Evolutionary conservation across 2,888 invertebrate genomes (phyloP), one percentile per base, ranked within the genome.

Genomic region (Athetis lepigone): DNA sequence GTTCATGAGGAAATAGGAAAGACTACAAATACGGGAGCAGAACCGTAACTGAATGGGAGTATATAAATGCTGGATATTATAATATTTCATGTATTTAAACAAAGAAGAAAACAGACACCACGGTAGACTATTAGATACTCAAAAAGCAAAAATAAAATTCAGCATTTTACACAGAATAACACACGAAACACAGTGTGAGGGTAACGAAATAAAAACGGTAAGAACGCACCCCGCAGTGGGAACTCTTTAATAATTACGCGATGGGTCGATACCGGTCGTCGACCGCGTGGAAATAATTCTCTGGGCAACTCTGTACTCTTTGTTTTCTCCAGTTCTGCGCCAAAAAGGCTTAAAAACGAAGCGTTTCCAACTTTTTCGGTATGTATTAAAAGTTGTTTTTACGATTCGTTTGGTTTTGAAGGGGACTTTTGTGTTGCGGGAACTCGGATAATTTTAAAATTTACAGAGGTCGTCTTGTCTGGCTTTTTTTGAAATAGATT

Each of bases 231-330:
- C 47, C 66, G 66, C 71, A 42, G 61, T 45, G 57, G 46, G 57
- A 73, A 74, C 76, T 81, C 78, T 83, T 85, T 81, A 86, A 85
- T 85, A 85, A 86, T 86, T 84, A 82, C 80, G 80, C 78, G 73
- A 72, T 65, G 73, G 82, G 77, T 86, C 86, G 82, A 87, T 87
- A 75, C 21, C 54, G 66, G 72, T 70, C 68, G 77, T 51, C 79
- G 79, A 79, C 79, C 82, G 74, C 64, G 66, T 74, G 76, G 76
- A 76, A 79, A 81, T 76, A 75, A 78, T 82, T 80, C 73, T 70
- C 77, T 56, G 67, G 63, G 65, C 68, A 64, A 70, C 62, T 66
- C 69, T 58, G n/a, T 43, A 59, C 58, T 63, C 62, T 71, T 75
- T 72, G 76, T 76, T 77, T 57, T 45, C 40, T 45, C 43, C 23